Base-by-base conservation (phyloP, 2,888 invertebrate species). In the Agriotes lineatus region DNA sequence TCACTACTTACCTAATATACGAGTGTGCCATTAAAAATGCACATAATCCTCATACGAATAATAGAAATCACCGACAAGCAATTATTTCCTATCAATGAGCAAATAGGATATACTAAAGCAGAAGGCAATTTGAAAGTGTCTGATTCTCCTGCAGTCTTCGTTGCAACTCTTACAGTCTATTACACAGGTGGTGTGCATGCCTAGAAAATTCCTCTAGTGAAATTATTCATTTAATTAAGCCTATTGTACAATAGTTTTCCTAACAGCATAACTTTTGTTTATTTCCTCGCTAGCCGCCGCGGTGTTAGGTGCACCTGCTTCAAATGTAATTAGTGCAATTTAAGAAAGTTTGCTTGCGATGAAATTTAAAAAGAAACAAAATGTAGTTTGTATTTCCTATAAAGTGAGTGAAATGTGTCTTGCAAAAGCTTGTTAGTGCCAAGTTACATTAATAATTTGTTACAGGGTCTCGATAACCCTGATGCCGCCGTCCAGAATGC, bases 71-170 rank as follows among this genome's bases (percentile, higher is more conserved):
- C 44, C 42, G 37, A 12, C 57, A 35, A 50, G 69, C 72, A 76
- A 81, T 80, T 81, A 76, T 80, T 80, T 80, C 79, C 78, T 76
- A 77, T 79, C 78, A 78, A 69, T 80, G 81, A 79, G 74, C 78
- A 81, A 79, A 76, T 80, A 76, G 80, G 76, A 76, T 80, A 79
- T 68, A 70, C 69, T 68, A 69, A 76, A 73, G 75, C 75, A 75
- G 25, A 74, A 59, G 50, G 50, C 14, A 35, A 30, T 57, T 57
- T 64, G 64, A 64, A 64, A 64, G 64, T 64, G 10, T 57, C 5
- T 39, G 50, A 42, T 65, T 65, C 9, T 16, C 20, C 20, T 59
- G 37, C 44, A 48, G 50, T 35, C 44, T 33, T 35, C 25, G 35
- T 52, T 58, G 25, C 33, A 50, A 50, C 30, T 25, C 20, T 58